These are phyloP conservation scores for Amphiura filiformis DNA, from an alignment of 35 echinoderm and acorn worm genomes.

Conservation along the genomic window DNA sequence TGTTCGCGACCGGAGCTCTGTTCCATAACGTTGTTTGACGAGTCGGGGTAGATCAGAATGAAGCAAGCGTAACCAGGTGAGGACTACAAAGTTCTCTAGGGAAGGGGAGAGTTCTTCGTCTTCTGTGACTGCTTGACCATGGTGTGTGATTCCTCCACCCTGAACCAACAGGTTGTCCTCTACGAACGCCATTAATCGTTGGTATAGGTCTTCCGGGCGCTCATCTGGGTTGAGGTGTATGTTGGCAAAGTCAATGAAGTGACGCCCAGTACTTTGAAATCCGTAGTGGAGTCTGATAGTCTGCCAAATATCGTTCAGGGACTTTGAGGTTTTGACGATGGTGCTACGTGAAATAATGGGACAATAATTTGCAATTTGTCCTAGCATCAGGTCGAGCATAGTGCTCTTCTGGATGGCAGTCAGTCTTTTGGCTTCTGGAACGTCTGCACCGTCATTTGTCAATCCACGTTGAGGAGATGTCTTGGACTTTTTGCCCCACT, in stretches of 20 bases:
- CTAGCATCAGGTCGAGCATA: conserved; percentile 35
- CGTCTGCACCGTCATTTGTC: neutral
- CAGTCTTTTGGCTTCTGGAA: neutral
- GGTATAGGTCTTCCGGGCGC: conserved; percentile 46
- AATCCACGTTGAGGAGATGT: neutral
- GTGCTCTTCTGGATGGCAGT: conserved; percentile 10
- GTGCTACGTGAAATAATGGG: conserved; percentile 42
- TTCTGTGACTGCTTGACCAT: conserved; percentile 39
- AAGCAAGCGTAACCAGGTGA: conserved; percentile 54
- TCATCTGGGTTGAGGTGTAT: conserved; percentile 40
- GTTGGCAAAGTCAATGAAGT: conserved; percentile 28
- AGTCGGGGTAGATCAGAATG: conserved; percentile 43
- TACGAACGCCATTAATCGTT: conserved; percentile 37
- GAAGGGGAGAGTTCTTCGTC: conserved; percentile 62
- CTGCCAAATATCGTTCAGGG: conserved; percentile 39
- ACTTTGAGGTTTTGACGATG: conserved; percentile 37
- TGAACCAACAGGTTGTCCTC: conserved; percentile 23
- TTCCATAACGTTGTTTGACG: conserved; percentile 61
- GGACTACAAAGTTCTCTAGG: conserved; percentile 67
- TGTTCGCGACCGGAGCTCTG: conserved; percentile 37
- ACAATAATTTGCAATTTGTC: conserved; percentile 61
- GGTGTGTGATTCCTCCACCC: conserved; percentile 46
- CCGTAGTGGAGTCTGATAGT: conserved; percentile 49
- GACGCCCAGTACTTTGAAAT: conserved; percentile 35
- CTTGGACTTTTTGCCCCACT: conserved; percentile 17